A percentile compares a stretch with the other conserved stretches of the same genome.
These are phyloP conservation scores for Noctua comes DNA, from an alignment of 2,888 invertebrate genomes.

Conservation along the genomic window DNA sequence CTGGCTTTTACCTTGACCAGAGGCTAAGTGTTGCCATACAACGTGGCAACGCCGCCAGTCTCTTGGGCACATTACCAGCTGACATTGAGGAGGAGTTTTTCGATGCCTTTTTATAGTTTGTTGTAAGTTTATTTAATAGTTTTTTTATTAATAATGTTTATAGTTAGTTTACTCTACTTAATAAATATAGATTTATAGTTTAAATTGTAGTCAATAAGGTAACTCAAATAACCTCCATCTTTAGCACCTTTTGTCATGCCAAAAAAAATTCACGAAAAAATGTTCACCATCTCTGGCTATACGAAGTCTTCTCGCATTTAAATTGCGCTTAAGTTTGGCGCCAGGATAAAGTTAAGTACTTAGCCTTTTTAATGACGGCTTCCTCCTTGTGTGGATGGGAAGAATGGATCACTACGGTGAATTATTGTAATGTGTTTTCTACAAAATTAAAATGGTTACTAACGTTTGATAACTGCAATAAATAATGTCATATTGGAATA, in stretches of 20 bases:
- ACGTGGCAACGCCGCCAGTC: no score
- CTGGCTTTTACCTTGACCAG: no score
- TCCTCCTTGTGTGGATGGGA: constrained; percentile 1
- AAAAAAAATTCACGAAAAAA: constrained; percentile 6
- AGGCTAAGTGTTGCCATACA: no score
- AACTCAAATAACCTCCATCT: neutral
- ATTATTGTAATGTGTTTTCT: neutral
- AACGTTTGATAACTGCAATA: neutral
- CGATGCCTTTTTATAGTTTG: no score
- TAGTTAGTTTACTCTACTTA: no score
- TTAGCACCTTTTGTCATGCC: neutral
- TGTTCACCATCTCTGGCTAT: constrained; percentile 27
- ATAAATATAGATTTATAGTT: no score
- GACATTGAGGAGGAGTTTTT: no score
- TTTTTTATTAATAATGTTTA: no score
- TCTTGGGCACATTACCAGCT: no score
- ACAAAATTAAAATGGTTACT: neutral
- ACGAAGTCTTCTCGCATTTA: constrained; percentile 39
- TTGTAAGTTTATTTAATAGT: no score
- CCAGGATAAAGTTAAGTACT: constrained; percentile 44
- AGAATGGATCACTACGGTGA: constrained; percentile 26
- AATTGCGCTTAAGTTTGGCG: constrained; percentile 44
- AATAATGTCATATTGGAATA: neutral
- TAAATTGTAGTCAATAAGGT: no score
- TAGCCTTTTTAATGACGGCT: constrained; percentile 51